phyloP scores from a whole-genome alignment of 2,797 vertebrate genomes.

The Gallinago stenura region DNA sequence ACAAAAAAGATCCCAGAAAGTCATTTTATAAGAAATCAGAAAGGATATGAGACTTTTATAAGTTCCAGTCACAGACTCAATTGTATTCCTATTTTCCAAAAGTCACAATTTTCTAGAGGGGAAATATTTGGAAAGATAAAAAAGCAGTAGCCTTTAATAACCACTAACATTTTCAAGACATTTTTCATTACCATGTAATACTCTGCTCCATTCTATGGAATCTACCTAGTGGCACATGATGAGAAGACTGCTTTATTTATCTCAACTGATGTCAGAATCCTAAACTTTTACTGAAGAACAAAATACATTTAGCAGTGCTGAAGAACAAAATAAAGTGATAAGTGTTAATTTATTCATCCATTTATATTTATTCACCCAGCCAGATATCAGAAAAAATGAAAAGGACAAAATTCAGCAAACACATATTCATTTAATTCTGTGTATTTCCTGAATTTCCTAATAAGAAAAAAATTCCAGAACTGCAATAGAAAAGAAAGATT shows the following conservation, averaged over 20 bases:
- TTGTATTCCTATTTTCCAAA: not conserved
- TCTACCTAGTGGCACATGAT: not conserved
- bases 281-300: not conserved
- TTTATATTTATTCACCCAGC: not conserved
- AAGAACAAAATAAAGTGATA: not conserved
- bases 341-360: not conserved
- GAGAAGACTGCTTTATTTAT: not conserved
- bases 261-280: not conserved
- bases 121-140: not conserved
- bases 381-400: not conserved
- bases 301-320: not conserved
- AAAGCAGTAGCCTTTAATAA: not conserved
- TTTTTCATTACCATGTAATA: not conserved
- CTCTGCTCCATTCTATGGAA: not conserved
- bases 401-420: not conserved
- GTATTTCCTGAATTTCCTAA: not conserved
- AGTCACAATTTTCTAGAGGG: not conserved
- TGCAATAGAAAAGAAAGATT: not conserved
- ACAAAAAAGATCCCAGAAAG: not conserved
- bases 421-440: not conserved
- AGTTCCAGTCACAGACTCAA: not conserved
- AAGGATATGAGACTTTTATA: not conserved
- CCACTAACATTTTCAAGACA: not conserved
- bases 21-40: not conserved
- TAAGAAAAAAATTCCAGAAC: not conserved